Conservation (phyloP, 1,140 invertebrate species). For the Heliconius congener region DNA sequence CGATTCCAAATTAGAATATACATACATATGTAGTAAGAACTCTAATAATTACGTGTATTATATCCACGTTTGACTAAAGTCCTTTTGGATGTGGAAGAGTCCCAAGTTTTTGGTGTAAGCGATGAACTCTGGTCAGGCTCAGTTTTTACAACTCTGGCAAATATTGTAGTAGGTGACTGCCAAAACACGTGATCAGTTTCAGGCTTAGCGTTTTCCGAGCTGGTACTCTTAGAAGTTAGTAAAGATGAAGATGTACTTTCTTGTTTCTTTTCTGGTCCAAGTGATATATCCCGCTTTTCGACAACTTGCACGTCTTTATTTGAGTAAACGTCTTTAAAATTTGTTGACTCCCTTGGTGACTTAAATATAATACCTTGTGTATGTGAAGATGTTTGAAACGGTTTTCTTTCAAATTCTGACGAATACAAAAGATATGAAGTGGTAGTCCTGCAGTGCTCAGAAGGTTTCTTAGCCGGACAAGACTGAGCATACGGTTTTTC, state of each 20-base stretch:
- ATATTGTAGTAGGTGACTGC: conserved; percentile 49
- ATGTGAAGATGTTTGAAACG: not conserved
- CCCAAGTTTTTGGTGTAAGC: not conserved
- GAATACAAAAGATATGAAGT: conserved; percentile 59
- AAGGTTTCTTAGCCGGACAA: conserved; percentile 50
- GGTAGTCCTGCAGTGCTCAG: conserved; percentile 47
- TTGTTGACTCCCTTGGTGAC: not conserved
- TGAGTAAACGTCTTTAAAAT: not conserved
- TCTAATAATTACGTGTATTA: conserved; percentile 48
- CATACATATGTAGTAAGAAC: not conserved
- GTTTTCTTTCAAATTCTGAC: conserved; percentile 30
- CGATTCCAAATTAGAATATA: no score
- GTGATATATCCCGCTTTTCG: conserved; percentile 17
- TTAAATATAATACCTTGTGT: not conserved
- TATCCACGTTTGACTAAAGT: conserved; percentile 43
- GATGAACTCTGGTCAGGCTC: not conserved
- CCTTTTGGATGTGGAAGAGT: conserved; percentile 17
- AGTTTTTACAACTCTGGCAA: conserved; percentile 34
- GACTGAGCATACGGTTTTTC: conserved; percentile 24
- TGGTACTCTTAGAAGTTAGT: conserved; percentile 42
- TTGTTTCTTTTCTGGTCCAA: conserved; percentile 26
- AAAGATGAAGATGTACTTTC: conserved; percentile 44
- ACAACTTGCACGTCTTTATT: not conserved
- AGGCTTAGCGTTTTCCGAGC: conserved; percentile 30
- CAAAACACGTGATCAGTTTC: conserved; percentile 35